Base-by-base conservation (phyloP, 1,140 invertebrate genomes). In the Brachionus plicatilis region DNA sequence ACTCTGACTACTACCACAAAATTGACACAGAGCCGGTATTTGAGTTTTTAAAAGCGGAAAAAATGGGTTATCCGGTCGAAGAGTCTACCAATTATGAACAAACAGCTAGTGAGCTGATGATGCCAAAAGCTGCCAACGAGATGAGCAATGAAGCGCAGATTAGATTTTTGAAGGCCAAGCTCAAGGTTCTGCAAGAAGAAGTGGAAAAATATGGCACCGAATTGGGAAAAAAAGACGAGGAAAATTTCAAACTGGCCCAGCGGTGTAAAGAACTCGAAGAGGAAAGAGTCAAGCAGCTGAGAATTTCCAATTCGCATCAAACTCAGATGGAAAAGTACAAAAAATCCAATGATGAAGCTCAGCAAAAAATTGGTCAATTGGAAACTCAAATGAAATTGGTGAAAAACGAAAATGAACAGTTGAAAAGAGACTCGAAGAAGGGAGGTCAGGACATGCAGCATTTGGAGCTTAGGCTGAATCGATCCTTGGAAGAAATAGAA, bases 401-500 rank as follows among this genome's bases (percentile, higher is more conserved):
- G 3, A 87, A 86, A 83, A 89, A 89, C 86, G 88, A 88, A 53
- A 78, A 79, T 56, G 89, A 90, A 5, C 85, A 87, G 53, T 76
- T 88, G 41, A 90, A 89, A 83, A 85, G 88, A 75, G 86, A 85
- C 33, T 87, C 88, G 79, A 89, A 90, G 84, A 88, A 90, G 79
- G 87, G 88, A 27, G 85, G 85, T 14, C 86, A 88, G 7, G 86
- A 86, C 7, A 88, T 90, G 66, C 87, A 87, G 79, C 88, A 88
- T 1, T 87, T 88, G 20, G 90, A 90, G 79, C 88, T 90, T 2
- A 85, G 89, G 17, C 85, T 90, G 27, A 89, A 90, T 83, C 83
- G 90, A 83, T 88, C 90, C 6, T 79, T 90, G 27, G 90, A 90
- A 85, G 89, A 90, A 79, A 88, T 89, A 33, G 89, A 90, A 76